phyloP scores from a whole-genome alignment of 1,140 invertebrate genomes.

The Ridgeia piscesae region DNA sequence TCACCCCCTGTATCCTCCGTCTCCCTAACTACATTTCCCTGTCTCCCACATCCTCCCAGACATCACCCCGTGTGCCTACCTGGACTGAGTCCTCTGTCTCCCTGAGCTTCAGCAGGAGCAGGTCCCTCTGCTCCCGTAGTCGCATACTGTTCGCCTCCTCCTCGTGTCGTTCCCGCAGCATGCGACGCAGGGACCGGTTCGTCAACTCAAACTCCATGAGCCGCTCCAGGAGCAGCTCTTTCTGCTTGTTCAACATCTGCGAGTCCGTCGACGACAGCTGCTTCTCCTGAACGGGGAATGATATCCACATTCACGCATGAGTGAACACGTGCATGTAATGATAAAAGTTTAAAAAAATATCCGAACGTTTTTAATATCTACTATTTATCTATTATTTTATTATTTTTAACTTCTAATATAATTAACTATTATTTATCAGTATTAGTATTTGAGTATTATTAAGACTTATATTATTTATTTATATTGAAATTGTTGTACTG shows the following conservation, averaged over 20 bases:
- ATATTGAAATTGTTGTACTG: no score
- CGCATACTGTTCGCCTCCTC: slow-evolving; percentile 44
- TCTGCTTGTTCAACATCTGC: slow-evolving; percentile 44
- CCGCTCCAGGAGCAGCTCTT: slow-evolving; percentile 50
- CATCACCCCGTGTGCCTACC: slow-evolving; percentile 33
- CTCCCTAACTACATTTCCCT: neutral
- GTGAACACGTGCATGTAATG: no score
- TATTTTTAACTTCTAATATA: no score
- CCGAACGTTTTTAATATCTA: no score
- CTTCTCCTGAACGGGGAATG: slow-evolving; percentile 34
- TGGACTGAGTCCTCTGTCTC: slow-evolving; percentile 47
- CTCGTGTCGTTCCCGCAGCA: slow-evolving; percentile 52
- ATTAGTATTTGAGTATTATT: no score
- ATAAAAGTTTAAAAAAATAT: no score
- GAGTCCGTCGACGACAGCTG: slow-evolving; percentile 41
- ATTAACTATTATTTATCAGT: no score
- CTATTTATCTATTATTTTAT: no score
- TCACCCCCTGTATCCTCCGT: neutral
- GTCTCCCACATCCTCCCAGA: no score
- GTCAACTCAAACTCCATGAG: slow-evolving; percentile 53
- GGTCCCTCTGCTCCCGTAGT: slow-evolving; percentile 48
- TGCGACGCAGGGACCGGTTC: slow-evolving; percentile 46
- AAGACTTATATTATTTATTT: no score
- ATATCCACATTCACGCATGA: slow-evolving; percentile 8
- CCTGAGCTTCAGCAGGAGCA: slow-evolving; percentile 48